Evolutionary conservation across 1,140 invertebrate genomes (phyloP), one percentile per base, ranked within the genome.

Genomic region (Drosophila triauraria): DNA sequence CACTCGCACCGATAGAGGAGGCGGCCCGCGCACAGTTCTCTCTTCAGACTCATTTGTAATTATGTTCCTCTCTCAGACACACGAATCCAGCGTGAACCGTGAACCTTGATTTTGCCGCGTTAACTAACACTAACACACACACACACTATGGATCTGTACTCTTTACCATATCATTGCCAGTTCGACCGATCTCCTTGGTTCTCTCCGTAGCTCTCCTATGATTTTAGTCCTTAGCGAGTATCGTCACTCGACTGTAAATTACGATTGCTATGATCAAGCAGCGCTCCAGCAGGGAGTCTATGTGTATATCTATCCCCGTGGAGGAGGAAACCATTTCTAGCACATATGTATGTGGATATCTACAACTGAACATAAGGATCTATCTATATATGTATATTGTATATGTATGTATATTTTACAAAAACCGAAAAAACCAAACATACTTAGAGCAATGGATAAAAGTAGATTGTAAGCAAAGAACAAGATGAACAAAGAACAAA

Each of bases 331-430:
- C 72, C 72, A 87, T 88, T 87, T 87, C 84, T 80, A 80, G 71
- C 63, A 77, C 64, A 78, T 61, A 57, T 44, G 32, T 46, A 61
- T 59, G 40, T 58, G 50, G 54, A 77, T 78, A 81, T 90, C 85
- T 90, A 88, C 74, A 84, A 84, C 78, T 82, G 78, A 84, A 84
- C 75, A 82, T 69, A 81, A 86, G 61, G 69, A 81, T 86, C 74
- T 81, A 79, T 78, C 63, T 79, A 82, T 90, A 77, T 77, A 77
- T 76, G 47, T 77, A 84, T 83, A 83, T 88, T 87, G 80, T 87
- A 90, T 84, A 88, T 87, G 80, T 88, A 87, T 87, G 81, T 88
- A 88, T 88, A 87, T 87, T 87, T 87, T 87, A 88, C 84, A 91
- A 90, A 91, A 90, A 91, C 38, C 42, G 64, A 76, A 43, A 58